phyloP scores from a whole-genome alignment of 1,140 invertebrate genomes.

The Drosophila miranda region DNA sequence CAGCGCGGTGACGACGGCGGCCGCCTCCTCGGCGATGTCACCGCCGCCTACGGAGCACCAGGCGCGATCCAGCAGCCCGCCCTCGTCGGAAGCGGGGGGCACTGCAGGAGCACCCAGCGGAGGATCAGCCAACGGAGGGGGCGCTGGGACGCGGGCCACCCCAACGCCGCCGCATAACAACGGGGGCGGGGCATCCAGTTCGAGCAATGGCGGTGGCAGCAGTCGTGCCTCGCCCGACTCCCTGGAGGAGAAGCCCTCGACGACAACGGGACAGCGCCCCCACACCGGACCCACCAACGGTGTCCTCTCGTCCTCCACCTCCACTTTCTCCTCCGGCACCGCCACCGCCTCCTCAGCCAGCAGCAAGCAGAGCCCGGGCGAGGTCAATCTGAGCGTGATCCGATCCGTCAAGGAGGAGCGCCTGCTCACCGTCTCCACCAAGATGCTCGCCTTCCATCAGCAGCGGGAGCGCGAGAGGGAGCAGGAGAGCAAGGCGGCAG shows the following conservation, averaged over 20 bases:
- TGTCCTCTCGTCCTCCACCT: constrained; percentile 28
- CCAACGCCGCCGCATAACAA: constrained; percentile 75
- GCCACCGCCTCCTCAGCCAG: constrained; percentile 1
- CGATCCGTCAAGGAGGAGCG: constrained; percentile 80
- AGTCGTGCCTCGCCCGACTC: constrained; percentile 79
- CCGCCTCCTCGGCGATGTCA: constrained; percentile 75
- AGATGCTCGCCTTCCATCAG: constrained; percentile 75
- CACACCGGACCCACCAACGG: constrained; percentile 60
- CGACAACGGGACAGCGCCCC: constrained; percentile 21
- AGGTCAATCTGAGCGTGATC: constrained; percentile 75
- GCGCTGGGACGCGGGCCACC: constrained; percentile 42
- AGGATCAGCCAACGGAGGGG: neutral
- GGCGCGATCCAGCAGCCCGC: constrained; percentile 36
- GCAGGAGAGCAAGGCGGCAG: constrained; percentile 57
- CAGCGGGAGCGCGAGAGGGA: constrained; percentile 56
- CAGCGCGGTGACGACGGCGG: constrained; percentile 58
- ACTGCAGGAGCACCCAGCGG: neutral
- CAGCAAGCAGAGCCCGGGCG: constrained; percentile 26
- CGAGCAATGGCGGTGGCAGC: constrained; percentile 69
- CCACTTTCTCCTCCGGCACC: neutral
- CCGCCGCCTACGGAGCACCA: constrained; percentile 76
- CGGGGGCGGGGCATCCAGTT: constrained; percentile 53
- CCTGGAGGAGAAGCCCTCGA: constrained; percentile 75
- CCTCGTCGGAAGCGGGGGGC: constrained; percentile 28
- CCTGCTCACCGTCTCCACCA: constrained; percentile 71